Evolutionary conservation across 1,140 invertebrate species (phyloP).

Genomic region (Panulirus ornatus): DNA sequence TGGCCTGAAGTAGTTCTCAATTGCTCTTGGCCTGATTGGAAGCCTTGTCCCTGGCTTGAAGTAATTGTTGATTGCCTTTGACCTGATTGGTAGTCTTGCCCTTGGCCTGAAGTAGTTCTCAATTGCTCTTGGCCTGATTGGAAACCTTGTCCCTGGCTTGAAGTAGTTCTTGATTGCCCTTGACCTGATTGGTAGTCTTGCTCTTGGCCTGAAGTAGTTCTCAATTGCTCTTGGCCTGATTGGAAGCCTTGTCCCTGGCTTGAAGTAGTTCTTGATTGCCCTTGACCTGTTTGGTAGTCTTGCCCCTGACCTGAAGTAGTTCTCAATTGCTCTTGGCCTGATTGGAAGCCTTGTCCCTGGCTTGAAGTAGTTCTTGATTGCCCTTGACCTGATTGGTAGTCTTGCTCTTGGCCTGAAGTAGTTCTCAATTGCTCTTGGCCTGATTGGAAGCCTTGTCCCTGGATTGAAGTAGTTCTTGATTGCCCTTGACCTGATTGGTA

Average conservation of each 20-base stretch:
- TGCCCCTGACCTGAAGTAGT: neutral
- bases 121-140: neutral
- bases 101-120: neutral
- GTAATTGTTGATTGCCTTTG: neutral
- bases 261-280: too few relatives aligned
- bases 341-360: too few relatives aligned
- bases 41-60: neutral
- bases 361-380: too few relatives aligned
- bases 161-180: neutral
- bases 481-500: neutral
- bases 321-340: too few relatives aligned
- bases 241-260: too few relatives aligned
- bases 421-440: conserved; percentile 1
- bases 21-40: neutral
- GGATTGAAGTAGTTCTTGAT: neutral
- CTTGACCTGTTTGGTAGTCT: too few relatives aligned
- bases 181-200: conserved; percentile 5
- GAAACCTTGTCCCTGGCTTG: neutral
- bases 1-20: neutral
- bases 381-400: too few relatives aligned
- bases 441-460: neutral
- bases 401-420: neutral
- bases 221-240: too few relatives aligned
- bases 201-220: neutral
- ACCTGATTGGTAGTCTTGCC: neutral